These are phyloP conservation scores for Drosophila quinaria DNA, from an alignment of 2,888 invertebrate species.

Conservation along the genomic window DNA sequence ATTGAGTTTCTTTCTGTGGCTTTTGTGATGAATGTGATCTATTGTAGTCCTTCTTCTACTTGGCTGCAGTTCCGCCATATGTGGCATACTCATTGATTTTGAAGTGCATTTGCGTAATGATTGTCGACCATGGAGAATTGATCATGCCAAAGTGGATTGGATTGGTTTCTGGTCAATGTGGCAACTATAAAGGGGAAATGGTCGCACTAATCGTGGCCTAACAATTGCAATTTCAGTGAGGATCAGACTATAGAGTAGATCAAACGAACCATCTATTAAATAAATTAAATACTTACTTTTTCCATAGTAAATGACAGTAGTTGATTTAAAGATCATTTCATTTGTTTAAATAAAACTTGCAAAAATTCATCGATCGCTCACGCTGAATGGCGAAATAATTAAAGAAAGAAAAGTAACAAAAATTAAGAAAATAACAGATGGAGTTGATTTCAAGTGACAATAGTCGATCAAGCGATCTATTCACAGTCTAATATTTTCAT, in stretches of 20 bases:
- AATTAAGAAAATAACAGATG: too few relatives aligned
- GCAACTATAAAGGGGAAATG: neutral
- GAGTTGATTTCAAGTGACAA: too few relatives aligned
- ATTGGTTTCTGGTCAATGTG: conserved; percentile 12
- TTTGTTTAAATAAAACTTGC: too few relatives aligned
- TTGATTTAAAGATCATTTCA: too few relatives aligned
- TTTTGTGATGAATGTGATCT: conserved; percentile 39
- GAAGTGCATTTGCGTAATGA: conserved; percentile 65
- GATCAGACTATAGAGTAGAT: neutral
- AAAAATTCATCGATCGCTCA: too few relatives aligned
- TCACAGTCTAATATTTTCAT: neutral
- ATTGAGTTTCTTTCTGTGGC: conserved; percentile 22
- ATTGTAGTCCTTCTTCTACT: conserved; percentile 35
- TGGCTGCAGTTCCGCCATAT: conserved; percentile 2
- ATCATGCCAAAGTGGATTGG: conserved; percentile 9
- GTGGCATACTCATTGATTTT: conserved; percentile 26
- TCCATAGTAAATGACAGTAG: too few relatives aligned
- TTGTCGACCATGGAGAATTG: conserved; percentile 23
- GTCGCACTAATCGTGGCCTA: neutral
- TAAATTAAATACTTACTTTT: too few relatives aligned
- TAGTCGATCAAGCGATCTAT: too few relatives aligned
- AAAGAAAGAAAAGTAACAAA: too few relatives aligned
- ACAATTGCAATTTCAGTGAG: neutral
- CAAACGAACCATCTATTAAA: neutral
- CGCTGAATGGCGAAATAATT: too few relatives aligned